A percentile compares a stretch with the other conserved stretches of the same genome.
Conservation (phyloP, 2,797 vertebrate genomes). For the Stomatorhinus walkeri region DNA sequence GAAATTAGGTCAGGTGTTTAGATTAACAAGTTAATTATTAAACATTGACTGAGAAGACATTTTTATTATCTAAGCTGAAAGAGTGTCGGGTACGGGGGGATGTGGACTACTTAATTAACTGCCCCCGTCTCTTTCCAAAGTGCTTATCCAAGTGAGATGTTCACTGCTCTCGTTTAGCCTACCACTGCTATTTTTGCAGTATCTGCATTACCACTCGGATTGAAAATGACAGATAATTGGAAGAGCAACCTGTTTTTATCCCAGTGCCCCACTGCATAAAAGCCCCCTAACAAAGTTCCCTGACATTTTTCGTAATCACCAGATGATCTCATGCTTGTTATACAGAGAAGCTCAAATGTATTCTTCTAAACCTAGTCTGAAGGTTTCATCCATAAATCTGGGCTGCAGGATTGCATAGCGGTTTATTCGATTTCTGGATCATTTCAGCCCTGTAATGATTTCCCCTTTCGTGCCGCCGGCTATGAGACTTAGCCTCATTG, state of each 20-base stretch:
- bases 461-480: neutral
- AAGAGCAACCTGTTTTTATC: neutral
- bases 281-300: neutral
- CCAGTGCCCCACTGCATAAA: neutral
- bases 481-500: neutral
- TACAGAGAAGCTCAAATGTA: neutral
- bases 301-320: neutral
- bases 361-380: neutral
- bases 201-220: neutral
- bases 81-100: neutral
- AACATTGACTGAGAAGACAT: neutral
- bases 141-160: neutral
- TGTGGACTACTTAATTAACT: neutral
- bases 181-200: neutral
- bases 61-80: neutral
- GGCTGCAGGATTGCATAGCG: neutral
- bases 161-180: neutral
- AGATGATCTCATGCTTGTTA: neutral
- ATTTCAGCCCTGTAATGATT: neutral
- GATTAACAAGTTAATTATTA: neutral
- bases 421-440: neutral
- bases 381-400: neutral
- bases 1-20: neutral
- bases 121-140: neutral
- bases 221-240: constrained; percentile 1